Evolutionary conservation across 2,797 vertebrate genomes (phyloP), one percentile per base, ranked within the genome.

Genomic region (Chanos chanos): DNA sequence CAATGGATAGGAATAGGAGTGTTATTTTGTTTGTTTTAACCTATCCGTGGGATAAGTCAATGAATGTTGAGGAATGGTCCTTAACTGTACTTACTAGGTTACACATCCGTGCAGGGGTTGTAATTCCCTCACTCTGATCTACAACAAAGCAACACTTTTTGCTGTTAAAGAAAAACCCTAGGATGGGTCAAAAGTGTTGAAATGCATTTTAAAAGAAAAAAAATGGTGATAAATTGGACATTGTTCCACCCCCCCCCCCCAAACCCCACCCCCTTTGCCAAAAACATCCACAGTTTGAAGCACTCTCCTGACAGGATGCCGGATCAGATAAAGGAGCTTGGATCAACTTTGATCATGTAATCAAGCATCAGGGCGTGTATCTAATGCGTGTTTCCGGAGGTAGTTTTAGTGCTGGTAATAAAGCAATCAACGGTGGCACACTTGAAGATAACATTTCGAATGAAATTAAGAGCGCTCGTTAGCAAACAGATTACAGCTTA

Each of bases 141-240:
- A 94, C 89, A 93, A 94, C 91, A 94, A 91, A 96, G 93, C 92
- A 88, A 94, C 90, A 92, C 92, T 94, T 90, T n/a, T 84, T 91
- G 91, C 90, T 90, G 89, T 90, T 89, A 92, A 93, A 91, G 88
- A 91, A 90, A 89, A 86, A 88, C 87, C 87, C 89, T 87, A 81
- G 83, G 86, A 83, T 87, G 82, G 71, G 83, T 88, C 87, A 85
- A 86, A 85, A 78, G 78, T 24, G 33, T 64, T 33, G 40, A 62
- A 15, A 52, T 18, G 30, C 53, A 39, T 22, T 34, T 22, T 13
- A 58, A 52, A 53, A 22, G 48, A 39, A 62, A 59, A 45, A 49
- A 56, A 63, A 27, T 56, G 24, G 40, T 53, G 58, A 31, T 50
- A 31, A 57, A 44, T 34, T 10, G 37, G 33, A 61, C 45, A 40